Base-by-base conservation (phyloP, 2,888 invertebrate genomes). In the Anoncus sp. region DNA sequence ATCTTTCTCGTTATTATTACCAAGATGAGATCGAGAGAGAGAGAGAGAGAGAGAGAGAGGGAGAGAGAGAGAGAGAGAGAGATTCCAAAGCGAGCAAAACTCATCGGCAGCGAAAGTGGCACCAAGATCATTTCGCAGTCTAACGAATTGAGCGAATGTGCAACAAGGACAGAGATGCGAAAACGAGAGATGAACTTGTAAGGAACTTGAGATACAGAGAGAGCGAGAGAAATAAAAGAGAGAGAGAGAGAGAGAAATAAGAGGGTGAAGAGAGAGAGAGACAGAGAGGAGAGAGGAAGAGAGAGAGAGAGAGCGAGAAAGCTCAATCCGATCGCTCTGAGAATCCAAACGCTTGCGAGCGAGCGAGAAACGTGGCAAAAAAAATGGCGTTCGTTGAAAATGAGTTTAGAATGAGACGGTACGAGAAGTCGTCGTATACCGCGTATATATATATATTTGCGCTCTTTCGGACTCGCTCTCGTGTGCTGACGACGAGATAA, bases 321-420 rank as follows among this genome's bases (percentile, higher is more conserved):
- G 31, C 51, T 43, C 65, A 59, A 51, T 47, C 45, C 60, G 67
- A 60, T 51, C 38, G 20, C 51, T 38, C 27, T 27, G 62, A 14
- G 24, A 71, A 63, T 63, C 35, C 22, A 43, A 63, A 60, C 60
- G 53, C 20, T 51, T 35, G 62, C 12, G 60, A 55, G 31, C 45
- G 66, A 77, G 65, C 51, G 67, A 75, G 59, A 63, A 53, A 72
- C 45, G 51, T 63, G 35, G 53, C 35, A 67, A 55, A 55, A 55
- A 67, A 63, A 66, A 70, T 60, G 65, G 69, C 74, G 65, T 65
- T 57, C 55, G 47, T 71, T 71, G 62, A 66, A 71, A 78, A 78
- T 75, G 78, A 66, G 70, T 78, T 78, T 74, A 66, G 75, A 74
- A 66, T 55, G 70, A 78, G 78, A 78, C 60, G 47, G 57, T 14